These are phyloP conservation scores for Drosophila sturtevanti DNA, from an alignment of 1,140 invertebrate species.

Conservation along the genomic window DNA sequence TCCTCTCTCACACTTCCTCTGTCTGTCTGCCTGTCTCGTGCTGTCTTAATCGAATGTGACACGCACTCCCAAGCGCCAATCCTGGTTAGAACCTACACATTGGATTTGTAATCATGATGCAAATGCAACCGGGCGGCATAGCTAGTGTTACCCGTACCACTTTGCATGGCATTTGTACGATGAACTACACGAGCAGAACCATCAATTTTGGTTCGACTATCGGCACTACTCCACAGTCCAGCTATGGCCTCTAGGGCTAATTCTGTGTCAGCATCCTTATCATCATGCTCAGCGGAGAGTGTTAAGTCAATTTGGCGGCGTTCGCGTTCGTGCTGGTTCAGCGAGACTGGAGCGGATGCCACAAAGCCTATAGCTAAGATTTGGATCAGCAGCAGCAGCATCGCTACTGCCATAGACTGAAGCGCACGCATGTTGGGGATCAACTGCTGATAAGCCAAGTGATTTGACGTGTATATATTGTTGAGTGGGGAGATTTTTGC, in stretches of 20 bases:
- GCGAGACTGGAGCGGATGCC: slow-evolving; percentile 17
- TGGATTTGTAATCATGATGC: slow-evolving; percentile 76
- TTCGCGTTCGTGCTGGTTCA: slow-evolving; percentile 10
- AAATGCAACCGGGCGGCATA: slow-evolving; percentile 74
- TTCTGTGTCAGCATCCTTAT: slow-evolving; percentile 74
- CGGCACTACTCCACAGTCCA: slow-evolving; percentile 73
- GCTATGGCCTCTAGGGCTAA: slow-evolving; percentile 77
- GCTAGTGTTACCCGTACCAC: slow-evolving; percentile 77
- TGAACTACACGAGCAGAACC: slow-evolving; percentile 73
- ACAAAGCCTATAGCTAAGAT: slow-evolving; percentile 1
- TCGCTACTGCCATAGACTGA: slow-evolving; percentile 42
- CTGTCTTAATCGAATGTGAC: slow-evolving; percentile 54
- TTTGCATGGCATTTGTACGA: slow-evolving; percentile 50
- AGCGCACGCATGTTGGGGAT: slow-evolving; percentile 53
- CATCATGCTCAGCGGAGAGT: slow-evolving; percentile 74
- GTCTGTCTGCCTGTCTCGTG: background rate
- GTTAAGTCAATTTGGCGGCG: slow-evolving; percentile 76
- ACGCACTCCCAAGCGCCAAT: slow-evolving; percentile 74
- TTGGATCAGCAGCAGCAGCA: slow-evolving; percentile 7
- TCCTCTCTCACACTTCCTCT: background rate
- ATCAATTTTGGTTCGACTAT: slow-evolving; percentile 74
- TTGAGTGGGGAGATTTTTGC: background rate
- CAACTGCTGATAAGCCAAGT: slow-evolving; percentile 32
- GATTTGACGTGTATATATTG: background rate
- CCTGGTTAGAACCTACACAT: slow-evolving; percentile 68